These are phyloP conservation scores for Hartigia nigra DNA, from an alignment of 2,888 invertebrate species.

Conservation along the genomic window DNA sequence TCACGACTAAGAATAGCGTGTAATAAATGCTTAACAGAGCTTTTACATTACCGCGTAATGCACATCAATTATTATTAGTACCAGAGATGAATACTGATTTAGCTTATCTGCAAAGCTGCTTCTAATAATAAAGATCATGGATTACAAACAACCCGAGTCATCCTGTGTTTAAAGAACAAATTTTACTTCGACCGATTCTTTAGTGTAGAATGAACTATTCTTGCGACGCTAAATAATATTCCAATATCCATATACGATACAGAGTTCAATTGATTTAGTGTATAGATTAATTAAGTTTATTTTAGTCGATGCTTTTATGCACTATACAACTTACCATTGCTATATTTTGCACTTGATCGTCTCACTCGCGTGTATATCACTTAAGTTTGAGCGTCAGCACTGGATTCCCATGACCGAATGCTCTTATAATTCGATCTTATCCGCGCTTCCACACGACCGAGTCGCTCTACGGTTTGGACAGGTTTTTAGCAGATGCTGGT, in stretches of 20 bases:
- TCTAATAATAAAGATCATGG: neutral
- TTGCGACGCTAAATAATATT: neutral
- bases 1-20: neutral
- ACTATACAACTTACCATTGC: neutral
- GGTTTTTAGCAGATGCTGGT: constrained; percentile 47
- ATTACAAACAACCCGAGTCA: neutral
- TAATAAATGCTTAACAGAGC: neutral
- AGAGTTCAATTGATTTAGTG: neutral
- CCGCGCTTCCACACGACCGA: constrained; percentile 37
- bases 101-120: neutral
- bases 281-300: neutral
- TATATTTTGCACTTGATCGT: neutral
- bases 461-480: constrained; percentile 45
- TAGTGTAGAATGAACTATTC: neutral
- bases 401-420: constrained; percentile 14
- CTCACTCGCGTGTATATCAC: constrained; percentile 10
- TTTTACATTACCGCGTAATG: neutral
- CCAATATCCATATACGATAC: neutral
- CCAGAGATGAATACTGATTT: neutral
- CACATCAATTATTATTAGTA: neutral
- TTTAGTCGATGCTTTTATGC: neutral
- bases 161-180: neutral
- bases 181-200: neutral
- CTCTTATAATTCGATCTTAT: constrained; percentile 11
- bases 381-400: constrained; percentile 1